Evolutionary conservation across 2,888 invertebrate genomes (phyloP), one percentile per base, ranked within the genome.

Genomic region (Mesopsocus fuscifrons): DNA sequence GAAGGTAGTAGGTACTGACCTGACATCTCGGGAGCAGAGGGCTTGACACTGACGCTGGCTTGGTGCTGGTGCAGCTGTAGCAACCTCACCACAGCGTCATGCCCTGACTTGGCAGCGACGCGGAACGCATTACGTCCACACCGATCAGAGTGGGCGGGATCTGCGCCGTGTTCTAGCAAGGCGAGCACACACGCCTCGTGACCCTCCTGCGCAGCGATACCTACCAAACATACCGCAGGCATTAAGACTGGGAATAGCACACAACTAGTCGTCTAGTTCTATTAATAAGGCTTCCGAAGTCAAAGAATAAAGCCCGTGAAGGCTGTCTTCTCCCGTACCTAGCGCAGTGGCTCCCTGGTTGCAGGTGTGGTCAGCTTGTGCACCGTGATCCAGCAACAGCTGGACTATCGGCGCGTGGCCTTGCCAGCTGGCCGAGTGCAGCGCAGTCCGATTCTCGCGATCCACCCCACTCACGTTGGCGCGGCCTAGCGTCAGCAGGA

Each of bases 391-490:
- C 34, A 94, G 66, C 11, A 88, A 63, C 31, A 88, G 65, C 45
- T 78, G 71, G 49, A 94, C 85, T 32, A 87, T 87, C 41, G 74
- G 72, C 31, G 77, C 72, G 54, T 94, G 85, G 0, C 94, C 94
- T 57, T 94, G 87, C 94, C 94, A 94, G 42, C 91, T 84, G 13
- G 92, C 92, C 26, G 89, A 89, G 65, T 94, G 94, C 48, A 94
- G 64, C 1, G 94, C 87, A 0, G 91, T 89, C 46, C 94, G 71
- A 49, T 75, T 74, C 60, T 89, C 88, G 48, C 80, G 71, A 63
- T 91, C 91, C 48, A 80, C 76, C 0, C 85, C 85, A 59, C 94
- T 88, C 1, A 91, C 84, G 52, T 76, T 71, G 2, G 91, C 89
- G 42, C 77, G 74, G n/a, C 82, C 83, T 62, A 76, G 69, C 52